Conservation (phyloP, 2,113 vertebrate species). For the Chaetorhynchus papuensis region DNA sequence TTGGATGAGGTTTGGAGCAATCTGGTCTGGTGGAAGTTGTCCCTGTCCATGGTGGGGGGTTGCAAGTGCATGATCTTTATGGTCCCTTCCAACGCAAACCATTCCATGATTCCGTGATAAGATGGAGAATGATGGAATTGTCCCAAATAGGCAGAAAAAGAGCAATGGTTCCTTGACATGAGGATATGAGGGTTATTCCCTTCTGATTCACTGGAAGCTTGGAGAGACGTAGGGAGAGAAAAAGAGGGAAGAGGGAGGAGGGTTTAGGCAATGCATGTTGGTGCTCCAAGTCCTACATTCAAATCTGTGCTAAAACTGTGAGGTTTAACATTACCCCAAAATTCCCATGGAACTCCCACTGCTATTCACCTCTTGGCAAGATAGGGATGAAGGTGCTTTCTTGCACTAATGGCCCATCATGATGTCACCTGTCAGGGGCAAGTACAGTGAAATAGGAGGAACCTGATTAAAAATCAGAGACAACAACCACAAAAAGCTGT, state of each 20-base stretch:
- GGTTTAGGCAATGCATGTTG: rapidly evolving
- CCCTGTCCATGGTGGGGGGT: not conserved
- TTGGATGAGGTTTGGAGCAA: not conserved
- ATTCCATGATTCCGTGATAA: not conserved
- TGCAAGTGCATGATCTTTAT: not conserved
- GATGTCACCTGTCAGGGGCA: not conserved
- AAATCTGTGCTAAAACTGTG: not conserved
- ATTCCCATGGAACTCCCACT: not conserved
- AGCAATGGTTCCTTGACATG: not conserved
- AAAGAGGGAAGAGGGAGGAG: not conserved
- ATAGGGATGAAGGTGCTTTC: not conserved
- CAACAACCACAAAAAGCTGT: rapidly evolving
- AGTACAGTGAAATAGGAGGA: not conserved
- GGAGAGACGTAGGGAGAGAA: not conserved
- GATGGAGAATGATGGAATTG: not conserved
- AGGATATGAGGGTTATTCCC: not conserved
- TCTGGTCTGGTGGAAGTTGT: not conserved
- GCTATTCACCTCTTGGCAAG: not conserved
- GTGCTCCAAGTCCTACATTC: not conserved
- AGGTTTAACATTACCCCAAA: not conserved
- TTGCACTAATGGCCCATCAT: not conserved
- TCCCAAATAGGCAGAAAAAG: not conserved
- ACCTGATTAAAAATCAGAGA: not conserved
- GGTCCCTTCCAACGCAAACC: not conserved
- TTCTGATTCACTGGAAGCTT: not conserved